Evolutionary conservation across 2,888 invertebrate species (phyloP), one percentile per base, ranked within the genome.

Genomic region (Caenorhabditis sp.): DNA sequence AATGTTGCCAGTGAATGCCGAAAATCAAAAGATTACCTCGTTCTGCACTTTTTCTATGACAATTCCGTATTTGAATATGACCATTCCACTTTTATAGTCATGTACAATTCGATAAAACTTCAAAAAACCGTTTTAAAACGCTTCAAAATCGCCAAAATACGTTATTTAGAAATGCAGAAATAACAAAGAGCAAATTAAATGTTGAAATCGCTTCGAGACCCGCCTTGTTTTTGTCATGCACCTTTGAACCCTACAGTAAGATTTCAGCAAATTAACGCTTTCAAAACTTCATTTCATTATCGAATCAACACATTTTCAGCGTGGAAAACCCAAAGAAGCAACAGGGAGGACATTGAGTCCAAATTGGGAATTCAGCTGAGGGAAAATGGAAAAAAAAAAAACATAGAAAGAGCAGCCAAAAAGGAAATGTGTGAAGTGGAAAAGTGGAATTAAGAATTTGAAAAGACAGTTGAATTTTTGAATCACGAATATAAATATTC

Each of bases 51-150:
- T 44, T 18, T 15, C 28, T 18, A 32, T 35, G 35, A 40, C n/a
- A n/a, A 69, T 60, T 32, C 69, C 69, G 35, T 69, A 60, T 18
- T 69, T 69, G 50, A 60, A 50, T 13, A 60, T n/a, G 22, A 50
- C 40, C 69, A 69, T 69, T 55, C 5, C 24, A 1, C 11, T 4
- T 2, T 15, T 13, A 24, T 24, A 53, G 13, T 13, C 26, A 26
- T 53, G 15, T 9, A 53, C 8, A 1, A 2, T 50, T 50, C 13
- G 26, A 22, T 9, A 58, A 37, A 58, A n/a, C 35, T 18, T 9
- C 20, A 32, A 2, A 20, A 58, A 35, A 53, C 2, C 9, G 3
- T 13, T 11, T 26, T 9, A 18, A 53, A 24, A 26, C 50, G 24
- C 3, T 26, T 24, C 3, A 53, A 24, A 26, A 9, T 15, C 5